Evolutionary conservation across 2,888 invertebrate species (phyloP).

Genomic region (Polyploca ridens): DNA sequence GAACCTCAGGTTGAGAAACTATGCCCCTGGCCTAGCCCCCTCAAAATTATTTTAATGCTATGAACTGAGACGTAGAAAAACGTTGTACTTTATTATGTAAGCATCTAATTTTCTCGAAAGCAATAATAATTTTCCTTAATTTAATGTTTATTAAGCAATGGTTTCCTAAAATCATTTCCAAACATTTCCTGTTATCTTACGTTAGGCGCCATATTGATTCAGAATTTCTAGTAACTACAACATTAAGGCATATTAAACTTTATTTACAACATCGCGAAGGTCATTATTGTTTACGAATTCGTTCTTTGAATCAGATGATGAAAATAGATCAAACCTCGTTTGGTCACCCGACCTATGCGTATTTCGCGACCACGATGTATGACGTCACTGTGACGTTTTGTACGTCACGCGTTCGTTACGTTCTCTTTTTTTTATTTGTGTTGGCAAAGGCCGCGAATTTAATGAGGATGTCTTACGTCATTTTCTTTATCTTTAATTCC

Average conservation of each 20-base stretch:
- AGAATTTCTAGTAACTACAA: not conserved
- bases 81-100: no score
- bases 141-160: not conserved
- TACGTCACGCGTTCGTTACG: not conserved
- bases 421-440: not conserved
- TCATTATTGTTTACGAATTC: conserved; percentile 24
- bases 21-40: no score
- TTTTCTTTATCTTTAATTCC: not conserved
- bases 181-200: not conserved
- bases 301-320: conserved; percentile 12
- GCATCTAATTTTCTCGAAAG: no score
- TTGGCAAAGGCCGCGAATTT: not conserved
- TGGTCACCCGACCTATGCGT: not conserved
- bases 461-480: not conserved
- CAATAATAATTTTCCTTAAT: no score
- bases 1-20: no score
- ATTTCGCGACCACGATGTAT: not conserved
- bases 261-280: conserved; percentile 23
- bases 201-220: not conserved
- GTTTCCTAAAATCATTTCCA: not conserved
- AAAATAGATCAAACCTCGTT: not conserved
- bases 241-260: conserved; percentile 14
- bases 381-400: conserved; percentile 2
- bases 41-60: no score
- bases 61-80: no score